Conservation (phyloP, 2,888 invertebrate genomes). For the Tenthredo notha region DNA sequence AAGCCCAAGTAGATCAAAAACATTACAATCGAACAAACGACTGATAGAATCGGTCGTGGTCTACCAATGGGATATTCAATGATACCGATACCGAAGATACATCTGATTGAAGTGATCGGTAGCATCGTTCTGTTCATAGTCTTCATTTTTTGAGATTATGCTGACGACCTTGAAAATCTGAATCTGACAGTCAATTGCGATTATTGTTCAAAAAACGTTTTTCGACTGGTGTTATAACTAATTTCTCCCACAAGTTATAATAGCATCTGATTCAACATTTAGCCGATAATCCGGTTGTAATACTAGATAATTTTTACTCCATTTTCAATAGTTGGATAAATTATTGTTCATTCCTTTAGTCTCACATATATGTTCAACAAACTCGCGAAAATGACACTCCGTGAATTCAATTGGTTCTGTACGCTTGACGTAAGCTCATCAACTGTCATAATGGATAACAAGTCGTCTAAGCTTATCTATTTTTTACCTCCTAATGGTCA, state of each 20-base stretch:
- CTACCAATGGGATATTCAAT: neutral
- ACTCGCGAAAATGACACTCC: neutral
- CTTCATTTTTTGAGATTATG: neutral
- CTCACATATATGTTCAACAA: neutral
- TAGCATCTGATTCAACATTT: too few relatives aligned
- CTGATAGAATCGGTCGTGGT: slow-evolving; percentile 10
- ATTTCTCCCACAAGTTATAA: too few relatives aligned
- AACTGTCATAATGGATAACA: neutral
- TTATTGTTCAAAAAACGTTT: too few relatives aligned
- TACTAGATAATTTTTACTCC: too few relatives aligned
- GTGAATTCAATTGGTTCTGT: neutral
- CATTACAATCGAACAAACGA: neutral
- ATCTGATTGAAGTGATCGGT: neutral
- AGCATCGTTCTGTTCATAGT: neutral
- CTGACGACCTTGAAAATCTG: neutral
- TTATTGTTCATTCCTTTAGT: too few relatives aligned
- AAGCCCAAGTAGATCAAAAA: neutral
- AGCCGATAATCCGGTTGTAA: too few relatives aligned
- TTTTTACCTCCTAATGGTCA: neutral
- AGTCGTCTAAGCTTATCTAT: neutral
- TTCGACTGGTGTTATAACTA: too few relatives aligned
- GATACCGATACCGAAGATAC: neutral
- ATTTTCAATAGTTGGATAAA: too few relatives aligned
- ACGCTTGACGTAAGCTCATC: neutral
- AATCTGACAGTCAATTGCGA: too few relatives aligned